Conservation (phyloP, 2,797 vertebrate genomes). For the Chiroxiphia lanceolata region DNA sequence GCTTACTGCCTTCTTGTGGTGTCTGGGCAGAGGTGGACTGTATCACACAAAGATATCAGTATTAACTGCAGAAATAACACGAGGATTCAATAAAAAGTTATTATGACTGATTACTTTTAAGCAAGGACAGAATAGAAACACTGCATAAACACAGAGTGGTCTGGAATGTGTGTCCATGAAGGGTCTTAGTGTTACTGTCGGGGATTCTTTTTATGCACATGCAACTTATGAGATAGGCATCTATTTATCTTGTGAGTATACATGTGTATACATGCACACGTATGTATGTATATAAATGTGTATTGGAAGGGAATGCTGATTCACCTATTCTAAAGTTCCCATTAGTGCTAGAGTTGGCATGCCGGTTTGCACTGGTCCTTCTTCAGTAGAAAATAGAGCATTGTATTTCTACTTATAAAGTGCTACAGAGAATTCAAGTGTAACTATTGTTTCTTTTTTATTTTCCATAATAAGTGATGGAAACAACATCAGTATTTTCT, state of each 20-base stretch:
- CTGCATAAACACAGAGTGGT: not conserved
- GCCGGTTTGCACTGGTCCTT: not conserved
- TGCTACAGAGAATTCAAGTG: not conserved
- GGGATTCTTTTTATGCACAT: not conserved
- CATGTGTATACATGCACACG: not conserved
- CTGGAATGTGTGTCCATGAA: not conserved
- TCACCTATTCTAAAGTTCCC: not conserved
- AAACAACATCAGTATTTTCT: not conserved
- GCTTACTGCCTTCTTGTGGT: not conserved
- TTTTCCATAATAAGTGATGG: not conserved
- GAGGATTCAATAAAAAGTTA: not conserved
- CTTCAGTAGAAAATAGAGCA: not conserved
- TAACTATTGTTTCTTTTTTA: not conserved
- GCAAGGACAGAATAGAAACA: not conserved
- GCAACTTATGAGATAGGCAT: not conserved
- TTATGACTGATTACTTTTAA: not conserved
- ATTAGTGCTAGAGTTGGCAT: not conserved
- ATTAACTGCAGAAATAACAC: not conserved
- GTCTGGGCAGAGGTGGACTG: not conserved
- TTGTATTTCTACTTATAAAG: not conserved
- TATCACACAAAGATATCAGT: not conserved
- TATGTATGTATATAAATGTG: fast-evolving
- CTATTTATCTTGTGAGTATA: not conserved
- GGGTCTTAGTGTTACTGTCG: not conserved
- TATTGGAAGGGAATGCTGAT: not conserved